A percentile compares a stretch with the other conserved stretches of the same genome.
Evolutionary conservation across 2,113 vertebrate species (phyloP).

Genomic region (Siphamia tubifer): DNA sequence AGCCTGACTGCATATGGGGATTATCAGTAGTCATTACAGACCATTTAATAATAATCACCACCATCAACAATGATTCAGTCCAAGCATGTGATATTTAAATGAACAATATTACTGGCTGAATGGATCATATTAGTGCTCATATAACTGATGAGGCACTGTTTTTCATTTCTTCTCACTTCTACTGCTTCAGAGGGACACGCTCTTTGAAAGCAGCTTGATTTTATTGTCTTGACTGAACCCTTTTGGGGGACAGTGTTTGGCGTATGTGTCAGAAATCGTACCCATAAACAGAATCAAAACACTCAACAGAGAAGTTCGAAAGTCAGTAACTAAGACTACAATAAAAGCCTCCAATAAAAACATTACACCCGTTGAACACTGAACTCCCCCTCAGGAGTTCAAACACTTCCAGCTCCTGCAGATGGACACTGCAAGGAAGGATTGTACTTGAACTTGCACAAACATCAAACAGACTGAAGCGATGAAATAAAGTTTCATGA

Average conservation of each 20-base stretch:
- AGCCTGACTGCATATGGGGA: slow-evolving; percentile 52
- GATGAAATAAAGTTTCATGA: background rate
- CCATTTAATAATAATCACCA: slow-evolving; percentile 69
- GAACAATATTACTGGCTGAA: slow-evolving; percentile 18
- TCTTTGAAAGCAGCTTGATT: background rate
- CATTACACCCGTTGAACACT: slow-evolving; percentile 31
- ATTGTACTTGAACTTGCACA: background rate
- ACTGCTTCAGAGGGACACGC: background rate
- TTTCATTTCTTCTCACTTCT: slow-evolving; percentile 11
- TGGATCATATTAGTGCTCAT: slow-evolving; percentile 33
- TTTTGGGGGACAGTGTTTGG: background rate
- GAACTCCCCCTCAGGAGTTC: slow-evolving; percentile 22
- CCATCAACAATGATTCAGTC: slow-evolving; percentile 56
- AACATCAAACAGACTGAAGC: background rate
- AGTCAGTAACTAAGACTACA: slow-evolving; percentile 9
- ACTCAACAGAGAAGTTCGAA: background rate
- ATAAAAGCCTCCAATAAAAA: slow-evolving; percentile 53
- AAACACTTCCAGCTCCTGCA: slow-evolving; percentile 23
- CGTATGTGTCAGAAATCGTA: background rate
- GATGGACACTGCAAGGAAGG: slow-evolving; percentile 10
- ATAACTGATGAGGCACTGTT: slow-evolving; percentile 21
- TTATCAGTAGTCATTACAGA: slow-evolving; percentile 70
- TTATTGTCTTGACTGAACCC: background rate
- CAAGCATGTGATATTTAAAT: slow-evolving; percentile 41
- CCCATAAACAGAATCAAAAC: background rate